These are phyloP conservation scores for Gallinago nigripennis DNA, from an alignment of 2,797 vertebrate genomes.

Conservation along the genomic window DNA sequence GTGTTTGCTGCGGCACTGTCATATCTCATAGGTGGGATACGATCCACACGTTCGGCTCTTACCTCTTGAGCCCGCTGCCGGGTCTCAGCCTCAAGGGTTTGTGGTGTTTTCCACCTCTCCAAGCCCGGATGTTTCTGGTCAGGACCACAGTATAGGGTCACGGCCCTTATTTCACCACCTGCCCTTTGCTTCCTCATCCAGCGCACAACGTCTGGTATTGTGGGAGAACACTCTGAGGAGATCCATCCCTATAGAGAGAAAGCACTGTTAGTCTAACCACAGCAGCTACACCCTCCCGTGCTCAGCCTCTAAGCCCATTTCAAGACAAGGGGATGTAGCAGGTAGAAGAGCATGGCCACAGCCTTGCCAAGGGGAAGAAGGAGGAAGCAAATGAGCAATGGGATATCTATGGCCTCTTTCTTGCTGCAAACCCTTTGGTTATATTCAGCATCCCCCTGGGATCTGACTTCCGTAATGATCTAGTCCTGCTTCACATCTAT, in stretches of 20 bases:
- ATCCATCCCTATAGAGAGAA: background rate
- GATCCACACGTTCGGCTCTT: fast-evolving
- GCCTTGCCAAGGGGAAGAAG: background rate
- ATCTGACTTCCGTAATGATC: background rate
- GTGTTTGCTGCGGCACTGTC: fast-evolving
- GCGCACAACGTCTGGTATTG: fast-evolving
- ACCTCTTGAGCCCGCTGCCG: background rate
- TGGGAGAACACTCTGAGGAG: background rate
- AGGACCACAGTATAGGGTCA: background rate
- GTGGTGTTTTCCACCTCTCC: background rate
- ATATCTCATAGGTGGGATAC: background rate
- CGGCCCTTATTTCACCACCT: background rate
- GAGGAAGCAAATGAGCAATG: background rate
- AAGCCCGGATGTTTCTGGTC: background rate
- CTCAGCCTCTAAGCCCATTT: background rate
- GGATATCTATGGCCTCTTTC: background rate
- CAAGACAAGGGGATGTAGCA: background rate
- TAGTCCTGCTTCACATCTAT: background rate
- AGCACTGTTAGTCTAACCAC: background rate
- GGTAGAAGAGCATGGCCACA: background rate
- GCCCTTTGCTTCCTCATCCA: background rate
- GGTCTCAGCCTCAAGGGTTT: background rate
- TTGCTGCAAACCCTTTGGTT: background rate
- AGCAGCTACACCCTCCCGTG: background rate
- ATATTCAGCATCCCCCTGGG: background rate